Conservation (phyloP, 2,888 invertebrate genomes). For the Epistrophella euchroma region DNA sequence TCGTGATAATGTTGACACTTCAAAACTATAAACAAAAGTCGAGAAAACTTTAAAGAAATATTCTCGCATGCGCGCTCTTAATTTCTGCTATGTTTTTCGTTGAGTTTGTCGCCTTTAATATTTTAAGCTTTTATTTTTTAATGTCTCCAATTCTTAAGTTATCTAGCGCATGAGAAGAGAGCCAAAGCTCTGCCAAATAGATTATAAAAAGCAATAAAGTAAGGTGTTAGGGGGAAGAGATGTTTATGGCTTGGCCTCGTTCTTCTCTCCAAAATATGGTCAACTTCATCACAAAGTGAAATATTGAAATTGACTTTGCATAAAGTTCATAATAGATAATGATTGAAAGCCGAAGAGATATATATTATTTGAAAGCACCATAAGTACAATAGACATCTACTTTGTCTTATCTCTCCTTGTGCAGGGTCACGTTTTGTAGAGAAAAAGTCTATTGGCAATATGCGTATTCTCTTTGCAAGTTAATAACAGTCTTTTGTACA, state of each 20-base stretch:
- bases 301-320: constrained; percentile 70
- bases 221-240: constrained; percentile 38
- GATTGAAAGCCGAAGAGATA: constrained; percentile 57
- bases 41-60: background rate
- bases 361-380: constrained; percentile 42
- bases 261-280: constrained; percentile 46
- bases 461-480: constrained; percentile 46
- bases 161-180: constrained; percentile 1
- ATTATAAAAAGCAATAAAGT: background rate
- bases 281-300: constrained; percentile 61
- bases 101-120: constrained; percentile 50
- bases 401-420: constrained; percentile 53
- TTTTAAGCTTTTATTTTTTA: constrained; percentile 1
- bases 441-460: constrained; percentile 36
- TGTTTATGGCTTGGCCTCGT: constrained; percentile 47
- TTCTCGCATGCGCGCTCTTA: constrained; percentile 67
- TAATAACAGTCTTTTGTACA: constrained; percentile 39
- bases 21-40: constrained; percentile 21
- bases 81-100: constrained; percentile 47
- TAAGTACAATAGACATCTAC: constrained; percentile 11
- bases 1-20: background rate
- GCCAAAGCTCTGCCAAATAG: constrained; percentile 19
- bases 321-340: constrained; percentile 62
- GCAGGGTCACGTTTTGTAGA: constrained; percentile 25
- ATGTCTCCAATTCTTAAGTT: background rate